A percentile compares a stretch with the other conserved stretches of the same genome.
These are phyloP conservation scores for Sclerodermus sp. DNA, from an alignment of 2,888 invertebrate genomes.

Conservation along the genomic window DNA sequence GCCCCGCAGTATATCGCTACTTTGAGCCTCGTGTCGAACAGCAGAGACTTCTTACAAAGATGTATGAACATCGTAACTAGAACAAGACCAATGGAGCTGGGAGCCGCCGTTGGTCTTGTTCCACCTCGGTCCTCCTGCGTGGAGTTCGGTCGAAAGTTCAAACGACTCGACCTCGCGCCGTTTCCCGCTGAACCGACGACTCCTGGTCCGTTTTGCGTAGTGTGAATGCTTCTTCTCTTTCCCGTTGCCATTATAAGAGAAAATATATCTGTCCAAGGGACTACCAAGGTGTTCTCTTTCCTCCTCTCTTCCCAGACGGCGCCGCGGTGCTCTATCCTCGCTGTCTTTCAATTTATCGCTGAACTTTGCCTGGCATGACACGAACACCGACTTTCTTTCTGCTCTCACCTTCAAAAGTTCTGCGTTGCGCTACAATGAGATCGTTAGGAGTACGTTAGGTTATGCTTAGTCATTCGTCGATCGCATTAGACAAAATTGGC, in stretches of 20 bases:
- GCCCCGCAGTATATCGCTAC: constrained; percentile 82
- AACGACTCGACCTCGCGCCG: constrained; percentile 44
- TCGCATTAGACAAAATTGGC: no score
- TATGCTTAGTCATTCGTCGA: no score
- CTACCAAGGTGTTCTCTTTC: no score
- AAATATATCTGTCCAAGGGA: no score
- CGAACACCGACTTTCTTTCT: no score
- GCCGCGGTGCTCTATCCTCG: no score
- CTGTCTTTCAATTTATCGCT: no score
- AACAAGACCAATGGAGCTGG: constrained; percentile 79
- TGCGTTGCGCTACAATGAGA: no score
- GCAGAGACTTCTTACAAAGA: constrained; percentile 83
- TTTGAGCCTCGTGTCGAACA: constrained; percentile 83
- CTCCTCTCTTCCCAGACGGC: no score
- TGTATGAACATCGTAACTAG: constrained; percentile 81
- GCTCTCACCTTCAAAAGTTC: no score
- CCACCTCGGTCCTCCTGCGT: constrained; percentile 64
- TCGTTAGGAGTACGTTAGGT: no score
- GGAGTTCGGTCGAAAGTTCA: constrained; percentile 65
- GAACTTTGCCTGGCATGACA: no score
- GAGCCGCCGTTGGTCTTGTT: constrained; percentile 81
- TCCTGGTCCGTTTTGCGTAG: constrained; percentile 23
- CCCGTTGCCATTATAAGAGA: constrained; percentile 39
- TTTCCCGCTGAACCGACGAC: constrained; percentile 17
- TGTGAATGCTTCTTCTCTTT: constrained; percentile 38